These are phyloP conservation scores for Trichonephila inaurata DNA, from an alignment of 1,140 invertebrate genomes.

Conservation along the genomic window DNA sequence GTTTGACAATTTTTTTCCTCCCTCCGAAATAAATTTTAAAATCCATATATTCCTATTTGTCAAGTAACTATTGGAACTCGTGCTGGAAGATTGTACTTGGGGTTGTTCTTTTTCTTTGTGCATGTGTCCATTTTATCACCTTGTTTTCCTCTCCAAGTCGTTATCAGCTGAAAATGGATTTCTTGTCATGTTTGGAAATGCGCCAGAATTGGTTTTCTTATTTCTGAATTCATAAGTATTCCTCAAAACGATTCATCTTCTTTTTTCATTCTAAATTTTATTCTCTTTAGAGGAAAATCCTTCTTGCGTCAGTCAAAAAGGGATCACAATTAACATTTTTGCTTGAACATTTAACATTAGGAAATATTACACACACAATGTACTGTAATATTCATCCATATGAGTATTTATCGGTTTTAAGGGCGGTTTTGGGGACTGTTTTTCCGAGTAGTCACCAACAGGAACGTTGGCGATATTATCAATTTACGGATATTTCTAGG, in stretches of 20 bases:
- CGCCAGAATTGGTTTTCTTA: conserved; percentile 1
- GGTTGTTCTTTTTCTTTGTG: background rate
- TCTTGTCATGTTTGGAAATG: background rate
- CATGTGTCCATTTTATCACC: background rate
- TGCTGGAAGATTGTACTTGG: background rate
- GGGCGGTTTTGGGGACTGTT: too few relatives aligned
- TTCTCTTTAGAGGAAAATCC: background rate
- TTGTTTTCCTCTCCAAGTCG: background rate
- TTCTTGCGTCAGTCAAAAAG: background rate
- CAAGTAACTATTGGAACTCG: background rate
- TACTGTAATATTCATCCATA: too few relatives aligned
- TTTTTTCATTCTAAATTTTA: background rate
- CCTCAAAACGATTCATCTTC: background rate
- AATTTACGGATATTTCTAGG: too few relatives aligned
- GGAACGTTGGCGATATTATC: too few relatives aligned
- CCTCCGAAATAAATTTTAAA: too few relatives aligned
- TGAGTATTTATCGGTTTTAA: too few relatives aligned
- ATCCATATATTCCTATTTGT: too few relatives aligned
- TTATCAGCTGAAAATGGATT: conserved; percentile 23
- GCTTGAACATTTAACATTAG: too few relatives aligned
- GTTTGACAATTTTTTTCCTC: too few relatives aligned
- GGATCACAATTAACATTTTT: background rate
- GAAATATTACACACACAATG: too few relatives aligned
- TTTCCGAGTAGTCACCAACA: too few relatives aligned
- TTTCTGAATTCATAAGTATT: background rate